Base-by-base conservation (phyloP, 2,113 vertebrate genomes). In the Oncorhynchus gorbuscha region DNA sequence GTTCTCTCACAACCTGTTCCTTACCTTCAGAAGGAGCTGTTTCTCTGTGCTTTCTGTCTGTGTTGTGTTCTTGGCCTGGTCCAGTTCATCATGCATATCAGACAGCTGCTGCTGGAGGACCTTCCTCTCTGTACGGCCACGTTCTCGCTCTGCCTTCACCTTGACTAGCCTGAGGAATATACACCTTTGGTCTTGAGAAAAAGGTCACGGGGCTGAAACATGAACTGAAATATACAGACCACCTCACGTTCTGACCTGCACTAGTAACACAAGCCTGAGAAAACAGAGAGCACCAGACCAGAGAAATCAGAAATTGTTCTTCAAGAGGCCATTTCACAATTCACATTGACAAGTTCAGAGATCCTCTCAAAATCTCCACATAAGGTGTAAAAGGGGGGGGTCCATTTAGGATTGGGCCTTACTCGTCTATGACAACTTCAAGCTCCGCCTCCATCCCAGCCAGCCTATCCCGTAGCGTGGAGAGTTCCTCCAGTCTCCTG, bases 81-180 rank as follows among this genome's bases (percentile, higher is more conserved):
- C 97, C 86, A 99, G 88, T 79, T 98, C 97, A 51, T 99, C 97
- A 0, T 99, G 98, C 96, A 99, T 98, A 76, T 99, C 97, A 0
- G 97, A 99, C 11, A 99, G 96, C 86, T 99, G 97, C 83, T 96
- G 96, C 87, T 98, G 95, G 77, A 99, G 94, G 84, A 97, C 97
- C 79, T 95, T 93, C 89, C 98, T 95, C 90, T 98, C 95, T 0
- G 90, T 94, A 84, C 96, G 96, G 71, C 93, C 92, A 74, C 95
- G 91, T 5, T 97, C 96, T 78, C 94, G 91, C 32, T 98, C 97
- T 83, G 94, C 94, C 83, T 95, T 97, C 83, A 97, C 93, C 91
- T 95, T 93, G 77, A 93, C 94, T 79, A 99, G 89, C 86, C 98
- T 99, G 81, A 73, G 22, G 74, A 77, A 80, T 74, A 67, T 8